These are phyloP conservation scores for Hoplodrina blanda DNA, from an alignment of 2,888 invertebrate genomes.

Conservation along the genomic window DNA sequence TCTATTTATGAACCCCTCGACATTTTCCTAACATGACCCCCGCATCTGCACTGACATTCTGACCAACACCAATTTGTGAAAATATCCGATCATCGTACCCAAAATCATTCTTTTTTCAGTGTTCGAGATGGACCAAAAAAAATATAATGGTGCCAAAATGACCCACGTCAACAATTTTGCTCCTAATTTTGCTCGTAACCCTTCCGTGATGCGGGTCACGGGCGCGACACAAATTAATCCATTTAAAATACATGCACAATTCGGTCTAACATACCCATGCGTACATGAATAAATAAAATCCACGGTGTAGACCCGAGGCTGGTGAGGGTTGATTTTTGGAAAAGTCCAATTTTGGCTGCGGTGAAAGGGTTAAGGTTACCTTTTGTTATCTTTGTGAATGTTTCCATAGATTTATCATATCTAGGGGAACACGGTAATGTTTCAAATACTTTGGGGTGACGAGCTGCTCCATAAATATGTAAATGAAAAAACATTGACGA, in stretches of 20 bases:
- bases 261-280: conserved; percentile 68
- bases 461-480: background rate
- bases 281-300: conserved; percentile 74
- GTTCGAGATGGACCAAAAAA: conserved; percentile 27
- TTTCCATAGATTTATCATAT: conserved; percentile 27
- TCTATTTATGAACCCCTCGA: conserved; percentile 16
- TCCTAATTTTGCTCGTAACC: conserved; percentile 65
- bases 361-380: conserved; percentile 60
- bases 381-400: conserved; percentile 43
- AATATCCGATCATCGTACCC: conserved; percentile 48
- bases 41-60: conserved; percentile 24
- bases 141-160: conserved; percentile 58
- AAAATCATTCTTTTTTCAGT: conserved; percentile 52
- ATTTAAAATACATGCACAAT: conserved; percentile 78
- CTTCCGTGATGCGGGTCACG: conserved; percentile 73
- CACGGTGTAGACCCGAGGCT: conserved; percentile 64
- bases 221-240: conserved; percentile 79
- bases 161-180: conserved; percentile 72
- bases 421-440: conserved; percentile 8
- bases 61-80: conserved; percentile 33
- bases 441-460: conserved; percentile 12
- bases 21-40: conserved; percentile 19
- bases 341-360: conserved; percentile 62
- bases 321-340: conserved; percentile 64
- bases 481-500: no score